A percentile compares a stretch with the other conserved stretches of the same genome.
Conservation (phyloP, 30 jellyfish, hydroid and myxozoan species). For the Aurelia sp. region DNA sequence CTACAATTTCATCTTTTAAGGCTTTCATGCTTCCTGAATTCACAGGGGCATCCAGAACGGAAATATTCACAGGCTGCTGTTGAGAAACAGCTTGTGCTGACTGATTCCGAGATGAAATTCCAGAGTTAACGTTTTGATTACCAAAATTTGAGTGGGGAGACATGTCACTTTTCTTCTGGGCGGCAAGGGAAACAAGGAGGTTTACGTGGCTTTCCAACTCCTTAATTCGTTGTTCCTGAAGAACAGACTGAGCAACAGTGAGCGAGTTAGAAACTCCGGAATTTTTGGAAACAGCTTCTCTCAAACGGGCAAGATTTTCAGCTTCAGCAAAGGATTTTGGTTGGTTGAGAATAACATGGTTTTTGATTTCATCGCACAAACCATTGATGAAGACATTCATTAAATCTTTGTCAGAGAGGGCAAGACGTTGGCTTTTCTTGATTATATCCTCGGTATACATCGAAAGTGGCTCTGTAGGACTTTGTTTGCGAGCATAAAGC, state of each 20-base stretch:
- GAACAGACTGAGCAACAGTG: neutral
- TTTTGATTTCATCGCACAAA: neutral
- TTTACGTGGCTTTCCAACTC: neutral
- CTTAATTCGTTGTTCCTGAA: slow-evolving; percentile 9
- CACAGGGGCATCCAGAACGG: no score
- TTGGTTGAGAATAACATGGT: slow-evolving; percentile 23
- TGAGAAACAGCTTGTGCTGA: no score
- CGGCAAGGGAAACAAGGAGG: slow-evolving; percentile 13
- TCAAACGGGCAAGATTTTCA: slow-evolving; percentile 38
- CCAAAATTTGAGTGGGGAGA: neutral
- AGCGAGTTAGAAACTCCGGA: slow-evolving; percentile 13
- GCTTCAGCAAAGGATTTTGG: slow-evolving; percentile 22
- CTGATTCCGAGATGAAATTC: no score
- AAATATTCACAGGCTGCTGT: no score
- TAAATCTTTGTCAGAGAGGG: slow-evolving; percentile 28
- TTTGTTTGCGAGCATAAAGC: neutral
- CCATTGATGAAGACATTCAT: slow-evolving; percentile 53
- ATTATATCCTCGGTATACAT: slow-evolving; percentile 6
- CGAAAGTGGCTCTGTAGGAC: slow-evolving; percentile 18
- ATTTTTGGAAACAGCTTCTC: slow-evolving; percentile 5
- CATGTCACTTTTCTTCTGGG: neutral
- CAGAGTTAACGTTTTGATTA: no score
- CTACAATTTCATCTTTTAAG: no score
- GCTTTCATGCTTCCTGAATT: no score
- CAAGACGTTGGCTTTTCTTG: slow-evolving; percentile 30